Evolutionary conservation across 2,888 invertebrate genomes (phyloP), one percentile per base, ranked within the genome.

Genomic region (Oxystoma pomonae): DNA sequence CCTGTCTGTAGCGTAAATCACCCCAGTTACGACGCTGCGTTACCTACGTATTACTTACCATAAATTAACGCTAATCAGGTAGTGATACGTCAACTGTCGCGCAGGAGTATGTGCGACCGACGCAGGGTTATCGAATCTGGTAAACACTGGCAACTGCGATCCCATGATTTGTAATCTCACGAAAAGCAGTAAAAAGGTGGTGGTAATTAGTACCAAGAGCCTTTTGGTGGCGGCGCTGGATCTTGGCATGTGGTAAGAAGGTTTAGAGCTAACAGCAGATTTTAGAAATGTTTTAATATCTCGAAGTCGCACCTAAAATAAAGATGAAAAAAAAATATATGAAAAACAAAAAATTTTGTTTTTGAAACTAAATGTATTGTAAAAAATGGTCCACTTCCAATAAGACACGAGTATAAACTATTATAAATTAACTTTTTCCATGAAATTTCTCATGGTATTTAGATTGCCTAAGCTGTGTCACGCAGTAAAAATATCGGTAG

Each of bases 91-190:
- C 64, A 98, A 82, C 77, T 97, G 96, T 67, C 96, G 85, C 21
- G 86, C 81, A 18, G 97, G 97, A 7, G 91, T 88, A 5, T 86
- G 81, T 1, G 96, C 90, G 21, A 92, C 94, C 7, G 96, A 95
- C 35, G 98, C 97, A 16, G 98, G 98, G 84, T 98, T 98, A 85
- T 98, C 98, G 80, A 97, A 98, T 79, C 92, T 91, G 61, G 97
- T 98, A 80, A 98, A 98, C 67, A 96, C 93, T 5, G 97, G 98
- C 73, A 98, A 83, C 81, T 96, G 95, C 0, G 96, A 94, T 16
- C 97, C 97, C 97, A 98, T 98, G 63, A 98, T 91, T 78, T 94
- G 92, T 63, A 98, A 86, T 67, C 98, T 84, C 1, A 90, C 89
- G 55, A 94, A 84, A 59, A 98, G 83, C 55, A 98, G 84, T 57